Percentiles rank a stretch among this genome's conserved stretches.
Evolutionary conservation across 2,888 invertebrate genomes (phyloP).

Genomic region (Rosalia funebris): DNA sequence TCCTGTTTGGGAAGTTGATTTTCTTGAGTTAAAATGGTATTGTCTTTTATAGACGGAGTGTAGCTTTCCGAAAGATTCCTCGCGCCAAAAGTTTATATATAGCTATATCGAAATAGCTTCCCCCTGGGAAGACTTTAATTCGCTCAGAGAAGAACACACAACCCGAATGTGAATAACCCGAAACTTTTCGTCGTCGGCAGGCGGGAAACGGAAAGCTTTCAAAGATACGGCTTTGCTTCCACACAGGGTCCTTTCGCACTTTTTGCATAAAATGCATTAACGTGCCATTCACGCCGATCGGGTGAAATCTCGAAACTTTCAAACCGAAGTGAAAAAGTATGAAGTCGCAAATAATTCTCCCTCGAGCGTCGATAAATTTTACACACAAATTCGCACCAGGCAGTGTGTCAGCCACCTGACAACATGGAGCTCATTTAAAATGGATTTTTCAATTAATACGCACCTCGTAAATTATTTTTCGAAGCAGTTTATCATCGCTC

Average conservation of each 20-base stretch:
- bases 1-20: too few species aligned
- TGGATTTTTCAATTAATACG: neutral
- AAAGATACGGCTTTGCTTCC: conserved; percentile 12
- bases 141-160: too few species aligned
- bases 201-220: conserved; percentile 13
- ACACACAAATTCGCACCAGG: neutral
- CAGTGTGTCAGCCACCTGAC: neutral
- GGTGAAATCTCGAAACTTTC: neutral
- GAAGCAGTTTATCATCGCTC: neutral
- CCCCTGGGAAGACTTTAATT: too few species aligned
- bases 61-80: too few species aligned
- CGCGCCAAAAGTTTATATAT: too few species aligned
- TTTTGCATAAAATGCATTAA: conserved; percentile 17
- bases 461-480: neutral
- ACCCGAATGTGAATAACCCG: neutral
- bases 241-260: conserved; percentile 6
- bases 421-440: neutral
- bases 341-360: neutral
- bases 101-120: too few species aligned
- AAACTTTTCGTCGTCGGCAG: neutral
- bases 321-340: neutral
- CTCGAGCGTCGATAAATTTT: neutral
- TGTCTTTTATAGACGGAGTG: too few species aligned
- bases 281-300: neutral
- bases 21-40: too few species aligned